A percentile compares a stretch with the other conserved stretches of the same genome.
Conservation (phyloP, 2,113 vertebrate species). For the Megaptera novaeangliae region DNA sequence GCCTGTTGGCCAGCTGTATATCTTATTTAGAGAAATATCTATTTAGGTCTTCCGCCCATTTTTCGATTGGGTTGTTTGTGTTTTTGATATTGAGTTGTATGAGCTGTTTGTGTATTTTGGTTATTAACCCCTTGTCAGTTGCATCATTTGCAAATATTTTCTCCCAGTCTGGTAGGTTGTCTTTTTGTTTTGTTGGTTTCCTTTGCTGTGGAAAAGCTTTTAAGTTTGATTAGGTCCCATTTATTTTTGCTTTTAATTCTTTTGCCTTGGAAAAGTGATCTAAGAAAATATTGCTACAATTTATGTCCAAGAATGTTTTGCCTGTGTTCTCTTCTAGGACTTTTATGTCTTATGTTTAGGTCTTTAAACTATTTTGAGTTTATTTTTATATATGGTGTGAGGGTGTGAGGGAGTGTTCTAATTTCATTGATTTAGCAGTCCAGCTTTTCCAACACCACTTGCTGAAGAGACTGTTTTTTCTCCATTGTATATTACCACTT, state of each 20-base stretch:
- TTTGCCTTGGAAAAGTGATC: neutral
- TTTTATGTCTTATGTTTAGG: neutral
- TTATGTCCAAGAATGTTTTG: neutral
- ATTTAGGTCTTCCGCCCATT: neutral
- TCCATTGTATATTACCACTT: neutral
- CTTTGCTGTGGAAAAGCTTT: neutral
- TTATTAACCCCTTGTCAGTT: neutral
- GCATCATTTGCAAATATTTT: neutral
- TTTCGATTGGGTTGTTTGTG: neutral
- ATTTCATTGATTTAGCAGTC: neutral
- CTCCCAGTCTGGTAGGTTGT: neutral
- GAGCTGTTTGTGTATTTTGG: neutral
- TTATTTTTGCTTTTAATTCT: neutral
- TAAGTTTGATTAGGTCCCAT: neutral
- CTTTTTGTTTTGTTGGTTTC: neutral
- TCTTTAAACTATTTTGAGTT: neutral
- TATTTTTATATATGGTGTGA: neutral
- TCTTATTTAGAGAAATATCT: neutral
- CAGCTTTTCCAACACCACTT: neutral
- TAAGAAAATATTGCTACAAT: neutral
- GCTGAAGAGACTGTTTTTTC: neutral
- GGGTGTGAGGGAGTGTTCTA: neutral
- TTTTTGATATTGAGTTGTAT: neutral
- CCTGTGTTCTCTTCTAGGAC: neutral
- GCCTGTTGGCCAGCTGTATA: neutral